Conservation (phyloP, 2,113 vertebrate genomes). For the Cairina moschata region DNA sequence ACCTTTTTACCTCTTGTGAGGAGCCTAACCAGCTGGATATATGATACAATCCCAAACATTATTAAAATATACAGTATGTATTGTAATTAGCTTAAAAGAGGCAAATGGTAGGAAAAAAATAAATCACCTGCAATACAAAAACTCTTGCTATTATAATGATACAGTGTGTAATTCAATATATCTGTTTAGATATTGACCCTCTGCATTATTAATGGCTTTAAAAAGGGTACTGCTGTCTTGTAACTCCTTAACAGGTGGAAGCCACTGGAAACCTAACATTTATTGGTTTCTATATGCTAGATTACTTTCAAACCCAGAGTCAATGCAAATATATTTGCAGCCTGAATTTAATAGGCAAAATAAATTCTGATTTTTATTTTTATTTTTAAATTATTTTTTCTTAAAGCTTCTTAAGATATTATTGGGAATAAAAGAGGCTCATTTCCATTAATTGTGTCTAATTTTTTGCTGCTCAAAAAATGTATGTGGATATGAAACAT, state of each 20-base stretch:
- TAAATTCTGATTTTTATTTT: neutral
- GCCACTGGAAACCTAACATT: constrained; percentile 49
- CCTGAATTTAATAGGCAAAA: neutral
- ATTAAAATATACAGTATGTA: neutral
- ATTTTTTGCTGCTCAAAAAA: neutral
- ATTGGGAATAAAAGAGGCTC: neutral
- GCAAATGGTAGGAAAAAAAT: constrained; percentile 10
- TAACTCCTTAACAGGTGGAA: constrained; percentile 40
- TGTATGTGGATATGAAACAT: neutral
- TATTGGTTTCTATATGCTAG: constrained; percentile 27
- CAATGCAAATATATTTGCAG: neutral
- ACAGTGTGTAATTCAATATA: constrained; percentile 50
- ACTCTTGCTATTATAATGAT: constrained; percentile 6
- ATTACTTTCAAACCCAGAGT: constrained; percentile 46
- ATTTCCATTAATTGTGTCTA: neutral
- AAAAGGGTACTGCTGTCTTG: constrained; percentile 42
- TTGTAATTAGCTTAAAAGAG: constrained; percentile 42
- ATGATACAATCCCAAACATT: neutral
- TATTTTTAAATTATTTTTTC: neutral
- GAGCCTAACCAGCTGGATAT: neutral
- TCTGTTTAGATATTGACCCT: constrained; percentile 58
- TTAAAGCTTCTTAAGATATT: neutral
- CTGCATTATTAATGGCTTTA: constrained; percentile 62
- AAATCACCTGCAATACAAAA: constrained; percentile 16
- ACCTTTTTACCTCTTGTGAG: neutral